Evolutionary conservation across 2,888 invertebrate genomes (phyloP), one percentile per base, ranked within the genome.

Genomic region (Mamestra brassicae): DNA sequence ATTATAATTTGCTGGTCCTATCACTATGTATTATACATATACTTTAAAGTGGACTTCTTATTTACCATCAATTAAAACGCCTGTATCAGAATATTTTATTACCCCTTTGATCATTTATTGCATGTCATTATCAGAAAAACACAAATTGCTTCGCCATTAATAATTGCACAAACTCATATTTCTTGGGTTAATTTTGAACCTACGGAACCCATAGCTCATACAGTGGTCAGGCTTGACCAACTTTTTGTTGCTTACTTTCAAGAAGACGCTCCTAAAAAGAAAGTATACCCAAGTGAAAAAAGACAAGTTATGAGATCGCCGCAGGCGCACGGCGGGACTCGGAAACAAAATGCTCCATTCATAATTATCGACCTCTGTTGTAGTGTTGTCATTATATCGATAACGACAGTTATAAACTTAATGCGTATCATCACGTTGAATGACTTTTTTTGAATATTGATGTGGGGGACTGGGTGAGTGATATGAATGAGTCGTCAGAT

Each of bases 261-360:
- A 94, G 93, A 93, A 94, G 95, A 95, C 90, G 92, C 85, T 92
- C 92, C 93, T 89, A 93, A 94, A 94, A 93, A 92, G 94, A 95
- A 95, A 94, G 94, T 94, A 76, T 63, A 70, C 45, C 85, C 82
- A 79, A 84, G 87, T 86, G 65, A 91, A 93, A 94, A 94, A 93
- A 94, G 89, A 92, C 92, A 91, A 90, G 83, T 92, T 93, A 92
- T 90, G 88, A 89, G 87, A 86, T 83, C 88, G 92, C 93, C 93
- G 86, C 90, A 81, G 93, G 94, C 93, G 86, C 81, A 82, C 79
- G 89, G 81, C 87, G 83, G 86, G 91, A 89, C 89, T 90, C 93
- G 92, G 93, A 92, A 93, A 94, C 95, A 93, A 92, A 94, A 93
- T 92, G 92, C 92, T 93, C 93, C 92, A 93, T 94, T 93, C 93